phyloP scores from a whole-genome alignment of 2,113 vertebrate species.

The Bubalus kerabau region DNA sequence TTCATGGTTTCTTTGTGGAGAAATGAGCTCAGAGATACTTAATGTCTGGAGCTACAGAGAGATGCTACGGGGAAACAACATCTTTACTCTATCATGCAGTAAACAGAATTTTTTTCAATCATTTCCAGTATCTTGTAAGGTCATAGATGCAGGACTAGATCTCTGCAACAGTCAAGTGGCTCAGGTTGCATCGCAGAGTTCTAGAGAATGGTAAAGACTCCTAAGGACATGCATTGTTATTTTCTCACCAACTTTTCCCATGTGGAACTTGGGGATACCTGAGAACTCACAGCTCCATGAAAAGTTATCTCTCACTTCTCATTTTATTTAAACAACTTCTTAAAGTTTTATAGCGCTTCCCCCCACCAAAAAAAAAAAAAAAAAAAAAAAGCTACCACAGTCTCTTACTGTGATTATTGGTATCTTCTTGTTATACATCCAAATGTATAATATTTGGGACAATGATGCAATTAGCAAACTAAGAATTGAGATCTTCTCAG shows the following conservation, averaged over 20 bases:
- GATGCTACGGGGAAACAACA: neutral
- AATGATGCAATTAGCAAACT: neutral
- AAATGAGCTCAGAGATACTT: neutral
- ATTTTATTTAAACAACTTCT: neutral
- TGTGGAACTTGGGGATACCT: neutral
- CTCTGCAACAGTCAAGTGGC: neutral
- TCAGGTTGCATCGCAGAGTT: accelerated
- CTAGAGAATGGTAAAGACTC: neutral
- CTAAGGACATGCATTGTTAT: neutral
- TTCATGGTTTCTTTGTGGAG: neutral
- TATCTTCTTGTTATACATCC: neutral
- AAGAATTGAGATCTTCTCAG: neutral
- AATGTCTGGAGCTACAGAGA: neutral
- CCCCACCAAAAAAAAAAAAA: too few species aligned
- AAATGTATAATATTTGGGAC: neutral
- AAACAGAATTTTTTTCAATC: neutral
- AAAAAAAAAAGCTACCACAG: neutral
- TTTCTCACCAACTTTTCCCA: neutral
- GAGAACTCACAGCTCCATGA: neutral
- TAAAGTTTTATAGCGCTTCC: neutral
- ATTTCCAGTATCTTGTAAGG: neutral
- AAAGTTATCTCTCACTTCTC: neutral
- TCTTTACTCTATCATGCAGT: neutral
- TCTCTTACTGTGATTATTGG: neutral
- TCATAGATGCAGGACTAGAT: neutral